Evolutionary conservation across 1,140 invertebrate genomes (phyloP).

Genomic region (Aphis gossypii): DNA sequence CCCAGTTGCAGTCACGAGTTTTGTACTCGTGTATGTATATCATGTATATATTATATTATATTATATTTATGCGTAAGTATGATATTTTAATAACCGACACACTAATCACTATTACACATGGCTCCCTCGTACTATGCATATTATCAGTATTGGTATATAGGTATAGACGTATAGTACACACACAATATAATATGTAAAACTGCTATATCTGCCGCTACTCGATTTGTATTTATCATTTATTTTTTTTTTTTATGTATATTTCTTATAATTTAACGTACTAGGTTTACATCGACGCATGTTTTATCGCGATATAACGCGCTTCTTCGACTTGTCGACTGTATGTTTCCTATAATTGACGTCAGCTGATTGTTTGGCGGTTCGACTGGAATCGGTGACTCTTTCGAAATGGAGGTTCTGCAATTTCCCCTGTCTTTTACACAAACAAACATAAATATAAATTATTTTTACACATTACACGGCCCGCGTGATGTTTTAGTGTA

Average conservation of each 20-base stretch:
- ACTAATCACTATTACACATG: background rate
- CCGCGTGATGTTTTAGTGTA: background rate
- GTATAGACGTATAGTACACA: background rate
- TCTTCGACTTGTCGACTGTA: background rate
- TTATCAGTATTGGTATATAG: background rate
- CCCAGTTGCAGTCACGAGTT: slow-evolving; percentile 4
- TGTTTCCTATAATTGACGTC: background rate
- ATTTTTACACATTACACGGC: too few species aligned
- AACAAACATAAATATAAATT: background rate
- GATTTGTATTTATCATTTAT: background rate
- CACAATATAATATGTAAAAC: background rate
- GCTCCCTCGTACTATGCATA: background rate
- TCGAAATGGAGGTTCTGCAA: background rate
- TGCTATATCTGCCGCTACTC: background rate
- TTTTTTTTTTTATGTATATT: background rate
- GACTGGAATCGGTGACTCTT: background rate
- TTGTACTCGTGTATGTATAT: background rate
- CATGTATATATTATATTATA: too few species aligned
- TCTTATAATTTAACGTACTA: too few species aligned
- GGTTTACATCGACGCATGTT: background rate
- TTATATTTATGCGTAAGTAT: background rate
- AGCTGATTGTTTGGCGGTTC: background rate
- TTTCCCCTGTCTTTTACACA: background rate
- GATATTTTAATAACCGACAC: background rate
- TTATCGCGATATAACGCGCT: background rate